phyloP scores from a whole-genome alignment of 2,113 vertebrate genomes.

The Ibidorhyncha struthersii region DNA sequence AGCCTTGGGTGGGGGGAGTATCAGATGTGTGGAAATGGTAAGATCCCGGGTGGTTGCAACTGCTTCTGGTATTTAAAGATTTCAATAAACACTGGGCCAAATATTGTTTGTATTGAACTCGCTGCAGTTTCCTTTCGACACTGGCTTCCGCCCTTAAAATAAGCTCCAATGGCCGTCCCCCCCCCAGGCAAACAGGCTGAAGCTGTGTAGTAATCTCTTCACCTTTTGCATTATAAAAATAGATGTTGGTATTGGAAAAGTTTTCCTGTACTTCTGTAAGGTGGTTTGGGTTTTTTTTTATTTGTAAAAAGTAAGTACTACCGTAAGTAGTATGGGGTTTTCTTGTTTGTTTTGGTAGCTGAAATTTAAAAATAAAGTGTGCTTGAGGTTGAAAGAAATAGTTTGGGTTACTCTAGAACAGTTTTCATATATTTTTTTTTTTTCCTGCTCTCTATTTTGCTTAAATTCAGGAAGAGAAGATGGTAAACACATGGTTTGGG shows the following conservation, averaged over 20 bases:
- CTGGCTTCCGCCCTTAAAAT: not conserved
- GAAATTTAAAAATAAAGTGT: not conserved
- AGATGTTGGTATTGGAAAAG: not conserved
- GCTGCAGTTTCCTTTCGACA: not conserved
- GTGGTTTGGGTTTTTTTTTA: too few species aligned
- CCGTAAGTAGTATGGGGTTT: not conserved
- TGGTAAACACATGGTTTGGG: not conserved
- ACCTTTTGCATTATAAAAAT: not conserved
- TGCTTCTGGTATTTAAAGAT: not conserved
- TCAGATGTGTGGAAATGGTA: not conserved
- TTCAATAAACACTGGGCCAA: not conserved
- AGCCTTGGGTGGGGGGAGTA: not conserved
- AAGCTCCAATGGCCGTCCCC: not conserved
- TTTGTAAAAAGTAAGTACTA: too few species aligned
- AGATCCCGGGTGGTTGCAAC: not conserved
- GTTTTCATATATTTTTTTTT: not conserved
- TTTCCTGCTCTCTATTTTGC: not conserved
- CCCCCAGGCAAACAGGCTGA: not conserved
- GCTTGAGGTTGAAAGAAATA: not conserved
- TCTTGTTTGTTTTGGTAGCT: not conserved
- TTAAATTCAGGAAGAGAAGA: not conserved
- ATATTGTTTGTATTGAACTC: not conserved
- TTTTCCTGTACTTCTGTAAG: not conserved
- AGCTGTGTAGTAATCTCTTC: not conserved
- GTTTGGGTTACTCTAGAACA: not conserved